A percentile compares a stretch with the other conserved stretches of the same genome.
phyloP scores from a whole-genome alignment of 2,888 invertebrate species.

The Platycnemis pennipes region DNA sequence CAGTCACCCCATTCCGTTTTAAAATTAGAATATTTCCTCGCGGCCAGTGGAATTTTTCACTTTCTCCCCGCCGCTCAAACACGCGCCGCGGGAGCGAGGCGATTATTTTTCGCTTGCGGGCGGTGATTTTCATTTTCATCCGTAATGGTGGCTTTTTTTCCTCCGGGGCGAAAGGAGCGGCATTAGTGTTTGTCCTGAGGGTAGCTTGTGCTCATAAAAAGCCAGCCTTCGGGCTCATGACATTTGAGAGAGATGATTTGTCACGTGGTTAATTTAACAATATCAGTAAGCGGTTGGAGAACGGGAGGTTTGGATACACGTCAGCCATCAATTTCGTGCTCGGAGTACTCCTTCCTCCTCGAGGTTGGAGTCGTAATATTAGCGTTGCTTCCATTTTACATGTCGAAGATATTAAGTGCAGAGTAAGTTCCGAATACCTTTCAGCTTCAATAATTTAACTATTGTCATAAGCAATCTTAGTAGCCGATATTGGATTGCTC shows the following conservation, averaged over 20 bases:
- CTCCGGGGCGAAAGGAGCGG: background rate
- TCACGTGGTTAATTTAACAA: background rate
- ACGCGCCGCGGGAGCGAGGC: background rate
- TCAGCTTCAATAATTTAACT: no score
- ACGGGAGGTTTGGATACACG: background rate
- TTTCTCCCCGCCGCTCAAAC: background rate
- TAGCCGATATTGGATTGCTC: no score
- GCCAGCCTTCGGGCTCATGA: background rate
- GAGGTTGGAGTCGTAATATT: background rate
- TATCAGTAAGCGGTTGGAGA: background rate
- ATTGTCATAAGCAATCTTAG: no score
- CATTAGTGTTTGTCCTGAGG: background rate
- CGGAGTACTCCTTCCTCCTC: background rate
- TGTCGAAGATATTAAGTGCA: no score
- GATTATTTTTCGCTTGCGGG: background rate
- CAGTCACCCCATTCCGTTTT: background rate
- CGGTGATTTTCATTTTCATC: background rate
- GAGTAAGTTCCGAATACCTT: no score
- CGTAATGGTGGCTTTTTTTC: background rate
- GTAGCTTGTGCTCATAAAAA: background rate
- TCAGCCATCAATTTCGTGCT: background rate
- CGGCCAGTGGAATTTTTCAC: background rate
- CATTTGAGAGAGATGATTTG: background rate
- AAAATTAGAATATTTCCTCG: slow-evolving; percentile 48
- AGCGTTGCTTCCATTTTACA: background rate